Percentiles rank a stretch among this genome's conserved stretches.
These are phyloP conservation scores for Nephrotoma flavescens DNA, from an alignment of 2,888 invertebrate species.

Conservation along the genomic window DNA sequence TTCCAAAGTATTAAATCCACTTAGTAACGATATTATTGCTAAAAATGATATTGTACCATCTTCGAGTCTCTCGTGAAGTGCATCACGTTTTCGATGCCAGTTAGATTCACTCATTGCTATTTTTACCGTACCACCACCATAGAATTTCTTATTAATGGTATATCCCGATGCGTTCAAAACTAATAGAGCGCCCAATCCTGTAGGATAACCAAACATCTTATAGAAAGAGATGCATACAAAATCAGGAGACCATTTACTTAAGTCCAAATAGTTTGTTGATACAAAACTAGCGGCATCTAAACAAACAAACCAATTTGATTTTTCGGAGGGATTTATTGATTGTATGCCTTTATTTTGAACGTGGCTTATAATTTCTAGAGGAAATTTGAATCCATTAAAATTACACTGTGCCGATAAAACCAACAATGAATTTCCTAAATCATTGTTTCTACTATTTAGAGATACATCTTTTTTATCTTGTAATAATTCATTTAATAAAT, in stretches of 20 bases:
- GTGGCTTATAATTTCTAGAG: slow-evolving; percentile 51
- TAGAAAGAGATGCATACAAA: slow-evolving; percentile 90
- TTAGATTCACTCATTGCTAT: slow-evolving; percentile 58
- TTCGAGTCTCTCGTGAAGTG: slow-evolving; percentile 71
- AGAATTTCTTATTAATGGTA: slow-evolving; percentile 46
- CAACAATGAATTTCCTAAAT: slow-evolving; percentile 46
- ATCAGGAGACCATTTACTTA: slow-evolving; percentile 60
- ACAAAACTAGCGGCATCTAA: slow-evolving; percentile 79
- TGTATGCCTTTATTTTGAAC: slow-evolving; percentile 36
- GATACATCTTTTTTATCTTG: slow-evolving; percentile 15
- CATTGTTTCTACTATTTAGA: neutral
- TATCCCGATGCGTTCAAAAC: slow-evolving; percentile 39
- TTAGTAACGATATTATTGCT: slow-evolving; percentile 62
- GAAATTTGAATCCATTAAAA: slow-evolving; percentile 85
- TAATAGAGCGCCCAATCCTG: slow-evolving; percentile 81
- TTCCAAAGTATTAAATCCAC: slow-evolving; percentile 66
- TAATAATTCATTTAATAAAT: slow-evolving; percentile 35
- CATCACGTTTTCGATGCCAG: slow-evolving; percentile 52
- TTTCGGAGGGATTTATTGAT: neutral
- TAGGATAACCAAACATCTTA: slow-evolving; percentile 91
- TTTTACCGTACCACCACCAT: slow-evolving; percentile 89
- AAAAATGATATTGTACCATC: slow-evolving; percentile 87
- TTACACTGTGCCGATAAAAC: slow-evolving; percentile 89
- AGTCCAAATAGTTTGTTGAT: slow-evolving; percentile 61
- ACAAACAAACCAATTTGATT: slow-evolving; percentile 50